These are phyloP conservation scores for Malurus alboscapulatus DNA, from an alignment of 2,113 vertebrate genomes.

Conservation along the genomic window DNA sequence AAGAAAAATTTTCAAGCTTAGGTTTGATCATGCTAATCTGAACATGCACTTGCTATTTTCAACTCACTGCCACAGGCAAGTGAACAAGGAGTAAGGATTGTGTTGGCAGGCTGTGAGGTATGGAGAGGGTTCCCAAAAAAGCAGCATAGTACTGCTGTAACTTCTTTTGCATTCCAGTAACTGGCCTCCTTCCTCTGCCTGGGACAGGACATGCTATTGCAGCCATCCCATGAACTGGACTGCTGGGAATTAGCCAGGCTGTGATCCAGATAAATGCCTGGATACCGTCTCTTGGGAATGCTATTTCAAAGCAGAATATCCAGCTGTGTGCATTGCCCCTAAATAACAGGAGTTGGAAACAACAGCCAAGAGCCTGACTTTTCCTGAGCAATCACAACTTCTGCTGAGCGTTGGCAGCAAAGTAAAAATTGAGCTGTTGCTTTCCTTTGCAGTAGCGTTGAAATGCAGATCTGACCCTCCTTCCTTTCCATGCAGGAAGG, in stretches of 20 bases:
- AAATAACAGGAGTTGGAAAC: neutral
- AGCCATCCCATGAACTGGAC: accelerated
- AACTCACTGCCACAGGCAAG: neutral
- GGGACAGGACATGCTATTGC: neutral
- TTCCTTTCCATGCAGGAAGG: neutral
- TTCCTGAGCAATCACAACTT: neutral
- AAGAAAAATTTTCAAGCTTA: neutral
- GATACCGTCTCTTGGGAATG: neutral
- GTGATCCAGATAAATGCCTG: neutral
- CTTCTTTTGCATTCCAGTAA: neutral
- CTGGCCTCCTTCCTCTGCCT: neutral
- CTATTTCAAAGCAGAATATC: neutral
- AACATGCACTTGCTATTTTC: neutral
- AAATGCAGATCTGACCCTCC: neutral
- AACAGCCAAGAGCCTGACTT: neutral
- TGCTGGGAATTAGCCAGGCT: constrained; percentile 1
- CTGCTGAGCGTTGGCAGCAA: neutral
- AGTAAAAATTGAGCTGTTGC: neutral
- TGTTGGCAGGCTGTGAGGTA: neutral
- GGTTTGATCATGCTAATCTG: neutral
- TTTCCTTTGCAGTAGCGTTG: neutral
- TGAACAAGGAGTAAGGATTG: neutral
- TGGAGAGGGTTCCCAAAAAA: neutral
- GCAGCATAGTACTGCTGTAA: neutral
- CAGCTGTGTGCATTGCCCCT: neutral